A percentile compares a stretch with the other conserved stretches of the same genome.
Conservation (phyloP, 2,113 vertebrate species). For the Meles meles region DNA sequence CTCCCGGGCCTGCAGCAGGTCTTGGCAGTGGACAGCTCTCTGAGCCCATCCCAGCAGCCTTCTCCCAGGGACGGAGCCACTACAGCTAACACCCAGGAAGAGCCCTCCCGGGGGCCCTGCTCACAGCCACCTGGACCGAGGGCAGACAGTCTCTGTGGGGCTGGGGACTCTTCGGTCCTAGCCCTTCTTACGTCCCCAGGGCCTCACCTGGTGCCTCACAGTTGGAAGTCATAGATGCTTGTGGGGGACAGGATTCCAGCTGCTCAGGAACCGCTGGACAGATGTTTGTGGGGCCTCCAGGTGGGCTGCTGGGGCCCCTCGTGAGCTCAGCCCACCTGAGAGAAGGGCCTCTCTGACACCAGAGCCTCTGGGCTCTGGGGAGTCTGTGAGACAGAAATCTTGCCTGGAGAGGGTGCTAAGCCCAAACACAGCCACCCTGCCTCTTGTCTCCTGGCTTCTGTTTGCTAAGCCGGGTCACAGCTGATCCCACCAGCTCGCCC, state of each 20-base stretch:
- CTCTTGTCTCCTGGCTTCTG: slow-evolving; percentile 61
- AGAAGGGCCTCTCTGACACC: background rate
- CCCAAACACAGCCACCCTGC: background rate
- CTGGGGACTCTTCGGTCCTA: background rate
- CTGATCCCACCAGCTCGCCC: slow-evolving; percentile 76
- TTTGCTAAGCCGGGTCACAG: slow-evolving; percentile 80
- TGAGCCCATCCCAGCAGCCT: background rate
- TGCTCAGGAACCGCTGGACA: background rate
- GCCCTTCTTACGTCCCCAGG: background rate
- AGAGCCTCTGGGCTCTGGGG: background rate
- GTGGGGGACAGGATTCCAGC: background rate
- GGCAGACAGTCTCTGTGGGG: background rate
- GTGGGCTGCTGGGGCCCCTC: background rate
- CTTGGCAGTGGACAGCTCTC: background rate
- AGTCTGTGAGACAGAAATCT: background rate
- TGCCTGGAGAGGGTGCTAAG: background rate
- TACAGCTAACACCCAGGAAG: background rate
- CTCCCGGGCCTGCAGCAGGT: background rate
- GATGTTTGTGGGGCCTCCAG: background rate
- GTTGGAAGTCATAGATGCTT: background rate
- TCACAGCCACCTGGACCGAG: background rate
- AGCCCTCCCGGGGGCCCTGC: background rate
- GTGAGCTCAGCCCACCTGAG: background rate
- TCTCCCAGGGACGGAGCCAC: background rate
- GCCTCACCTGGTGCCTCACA: background rate